Evolutionary conservation across 2,797 vertebrate species (phyloP).

Genomic region (Enoplosus armatus): DNA sequence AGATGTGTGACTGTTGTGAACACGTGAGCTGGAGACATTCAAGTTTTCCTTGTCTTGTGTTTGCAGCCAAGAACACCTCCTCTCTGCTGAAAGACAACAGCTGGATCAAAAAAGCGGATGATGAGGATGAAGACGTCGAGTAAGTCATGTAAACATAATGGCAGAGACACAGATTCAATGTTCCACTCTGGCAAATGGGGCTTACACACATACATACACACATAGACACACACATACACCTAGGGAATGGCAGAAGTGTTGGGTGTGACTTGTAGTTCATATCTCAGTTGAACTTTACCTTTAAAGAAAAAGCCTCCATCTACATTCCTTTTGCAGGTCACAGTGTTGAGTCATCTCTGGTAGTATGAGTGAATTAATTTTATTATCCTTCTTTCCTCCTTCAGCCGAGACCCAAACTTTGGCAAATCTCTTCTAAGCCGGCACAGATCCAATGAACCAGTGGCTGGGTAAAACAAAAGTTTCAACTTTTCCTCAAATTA

Average conservation of each 20-base stretch:
- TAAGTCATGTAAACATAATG: conserved; percentile 60
- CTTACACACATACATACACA: neutral
- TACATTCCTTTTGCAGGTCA: conserved; percentile 36
- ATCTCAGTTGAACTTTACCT: neutral
- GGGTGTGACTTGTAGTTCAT: conserved; percentile 38
- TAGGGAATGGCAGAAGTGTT: neutral
- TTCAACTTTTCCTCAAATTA: neutral
- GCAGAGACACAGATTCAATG: neutral
- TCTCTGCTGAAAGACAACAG: conserved; percentile 90
- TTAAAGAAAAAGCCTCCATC: neutral
- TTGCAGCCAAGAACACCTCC: conserved; percentile 64
- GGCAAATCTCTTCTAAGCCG: conserved; percentile 85
- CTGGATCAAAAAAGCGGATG: conserved; percentile 90
- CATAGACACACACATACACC: neutral
- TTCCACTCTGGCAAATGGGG: neutral
- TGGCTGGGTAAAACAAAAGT: conserved; percentile 81
- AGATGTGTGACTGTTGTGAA: neutral
- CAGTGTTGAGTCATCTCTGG: conserved; percentile 24
- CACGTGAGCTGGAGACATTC: neutral
- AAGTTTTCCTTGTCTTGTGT: neutral
- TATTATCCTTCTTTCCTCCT: conserved; percentile 54
- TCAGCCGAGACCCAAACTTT: conserved; percentile 91
- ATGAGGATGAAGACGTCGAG: conserved; percentile 86
- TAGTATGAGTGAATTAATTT: neutral
- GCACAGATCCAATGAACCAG: conserved; percentile 84